phyloP scores from a whole-genome alignment of 1,140 invertebrate genomes.

The Bombus ignitus region DNA sequence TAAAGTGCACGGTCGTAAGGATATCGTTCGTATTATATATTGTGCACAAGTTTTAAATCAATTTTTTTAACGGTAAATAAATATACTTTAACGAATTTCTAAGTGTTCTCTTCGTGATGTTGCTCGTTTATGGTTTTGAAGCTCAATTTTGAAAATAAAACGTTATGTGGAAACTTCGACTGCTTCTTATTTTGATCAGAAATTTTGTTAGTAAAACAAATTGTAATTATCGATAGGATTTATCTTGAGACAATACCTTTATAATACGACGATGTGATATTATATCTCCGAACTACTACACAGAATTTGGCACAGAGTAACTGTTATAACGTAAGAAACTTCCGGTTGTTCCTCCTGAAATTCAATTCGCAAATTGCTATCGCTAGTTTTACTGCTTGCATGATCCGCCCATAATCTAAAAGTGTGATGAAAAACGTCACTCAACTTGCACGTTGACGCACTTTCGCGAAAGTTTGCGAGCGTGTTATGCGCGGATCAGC shows the following conservation, averaged over 20 bases:
- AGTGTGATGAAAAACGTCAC: conserved; percentile 13
- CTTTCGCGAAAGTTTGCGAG: neutral
- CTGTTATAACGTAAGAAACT: neutral
- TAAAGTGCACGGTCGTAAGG: neutral
- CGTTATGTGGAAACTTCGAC: neutral
- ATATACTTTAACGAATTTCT: too few relatives aligned
- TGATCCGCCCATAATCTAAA: too few relatives aligned
- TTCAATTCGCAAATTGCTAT: conserved; percentile 1
- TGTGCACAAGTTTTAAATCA: neutral
- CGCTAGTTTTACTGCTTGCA: neutral
- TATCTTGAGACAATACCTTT: too few relatives aligned
- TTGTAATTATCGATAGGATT: neutral
- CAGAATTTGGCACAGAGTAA: neutral
- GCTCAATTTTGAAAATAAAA: neutral
- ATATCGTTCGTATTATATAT: neutral
- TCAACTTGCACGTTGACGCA: neutral
- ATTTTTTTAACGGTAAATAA: neutral
- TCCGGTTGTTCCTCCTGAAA: neutral
- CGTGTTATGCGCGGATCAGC: conserved; percentile 1
- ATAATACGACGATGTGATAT: neutral
- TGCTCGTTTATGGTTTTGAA: neutral
- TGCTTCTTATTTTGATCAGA: neutral
- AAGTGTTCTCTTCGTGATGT: too few relatives aligned
- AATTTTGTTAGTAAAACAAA: neutral
- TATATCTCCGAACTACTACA: neutral